phyloP scores from a whole-genome alignment of 2,797 vertebrate species.

The Lithobates sylvaticus region DNA sequence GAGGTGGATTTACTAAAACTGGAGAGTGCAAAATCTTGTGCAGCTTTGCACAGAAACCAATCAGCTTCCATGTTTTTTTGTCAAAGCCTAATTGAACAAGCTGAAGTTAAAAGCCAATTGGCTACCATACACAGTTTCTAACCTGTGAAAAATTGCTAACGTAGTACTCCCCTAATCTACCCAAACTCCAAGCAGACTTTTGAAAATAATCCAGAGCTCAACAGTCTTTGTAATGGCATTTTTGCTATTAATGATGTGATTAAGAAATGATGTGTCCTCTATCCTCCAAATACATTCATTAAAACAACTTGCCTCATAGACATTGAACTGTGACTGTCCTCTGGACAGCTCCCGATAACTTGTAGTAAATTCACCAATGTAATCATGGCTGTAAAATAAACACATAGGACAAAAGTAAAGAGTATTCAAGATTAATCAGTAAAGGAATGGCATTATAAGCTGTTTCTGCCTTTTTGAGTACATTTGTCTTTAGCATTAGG shows the following conservation, averaged over 20 bases:
- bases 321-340: constrained; percentile 96
- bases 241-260: background rate
- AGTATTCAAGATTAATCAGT: background rate
- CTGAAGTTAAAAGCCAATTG: too few relatives aligned
- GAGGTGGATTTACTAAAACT: too few relatives aligned
- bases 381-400: constrained; percentile 86
- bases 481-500: too few relatives aligned
- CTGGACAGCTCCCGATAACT: constrained; percentile 95
- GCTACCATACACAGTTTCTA: too few relatives aligned
- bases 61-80: too few relatives aligned
- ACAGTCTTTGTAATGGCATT: background rate
- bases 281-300: background rate
- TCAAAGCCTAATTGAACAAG: too few relatives aligned
- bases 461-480: too few relatives aligned
- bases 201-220: background rate
- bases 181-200: background rate
- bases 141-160: too few relatives aligned
- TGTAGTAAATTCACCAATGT: constrained; percentile 97
- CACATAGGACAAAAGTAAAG: background rate
- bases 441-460: background rate
- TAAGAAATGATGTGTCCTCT: background rate
- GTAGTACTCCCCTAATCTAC: too few relatives aligned
- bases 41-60: too few relatives aligned
- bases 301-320: constrained; percentile 87
- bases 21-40: too few relatives aligned